These are phyloP conservation scores for Macrophya annulata DNA, from an alignment of 2,888 invertebrate species.

Conservation along the genomic window DNA sequence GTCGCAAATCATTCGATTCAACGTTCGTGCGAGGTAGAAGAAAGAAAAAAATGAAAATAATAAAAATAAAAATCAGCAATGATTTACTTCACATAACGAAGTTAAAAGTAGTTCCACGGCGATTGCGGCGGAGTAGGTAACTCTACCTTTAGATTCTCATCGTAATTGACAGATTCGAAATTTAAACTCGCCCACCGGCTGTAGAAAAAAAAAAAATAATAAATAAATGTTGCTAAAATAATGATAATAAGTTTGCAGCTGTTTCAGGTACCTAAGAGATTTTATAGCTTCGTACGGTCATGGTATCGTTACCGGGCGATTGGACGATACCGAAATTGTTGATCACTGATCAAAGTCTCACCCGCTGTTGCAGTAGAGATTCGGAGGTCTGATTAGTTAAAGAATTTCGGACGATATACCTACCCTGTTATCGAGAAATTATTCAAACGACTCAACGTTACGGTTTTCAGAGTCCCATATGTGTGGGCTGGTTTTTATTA, in stretches of 20 bases:
- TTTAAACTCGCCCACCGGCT: constrained; percentile 37
- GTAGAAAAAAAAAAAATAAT: constrained; percentile 28
- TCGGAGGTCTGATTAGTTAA: constrained; percentile 39
- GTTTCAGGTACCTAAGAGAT: constrained; percentile 5
- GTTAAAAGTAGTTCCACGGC: constrained; percentile 1
- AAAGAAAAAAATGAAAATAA: background rate
- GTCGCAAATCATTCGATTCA: constrained; percentile 48
- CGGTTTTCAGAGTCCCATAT: constrained; percentile 33
- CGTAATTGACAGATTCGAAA: constrained; percentile 52
- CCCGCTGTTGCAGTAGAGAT: constrained; percentile 35
- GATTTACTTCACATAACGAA: constrained; percentile 47
- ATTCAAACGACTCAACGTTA: constrained; percentile 52
- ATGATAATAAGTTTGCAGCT: constrained; percentile 36
- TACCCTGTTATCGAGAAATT: constrained; percentile 53
- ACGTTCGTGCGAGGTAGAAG: background rate
- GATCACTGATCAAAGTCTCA: constrained; percentile 42
- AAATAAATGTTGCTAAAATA: constrained; percentile 32
- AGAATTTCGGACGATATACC: constrained; percentile 46
- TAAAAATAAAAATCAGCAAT: background rate
- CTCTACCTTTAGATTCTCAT: constrained; percentile 44
- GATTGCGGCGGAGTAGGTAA: background rate
- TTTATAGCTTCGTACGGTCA: constrained; percentile 38
- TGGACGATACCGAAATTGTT: constrained; percentile 25
- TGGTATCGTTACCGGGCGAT: constrained; percentile 24
- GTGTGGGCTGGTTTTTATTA: constrained; percentile 52